These are phyloP conservation scores for Patiria miniata DNA, from an alignment of 35 echinoderm and acorn worm genomes.

Conservation along the genomic window DNA sequence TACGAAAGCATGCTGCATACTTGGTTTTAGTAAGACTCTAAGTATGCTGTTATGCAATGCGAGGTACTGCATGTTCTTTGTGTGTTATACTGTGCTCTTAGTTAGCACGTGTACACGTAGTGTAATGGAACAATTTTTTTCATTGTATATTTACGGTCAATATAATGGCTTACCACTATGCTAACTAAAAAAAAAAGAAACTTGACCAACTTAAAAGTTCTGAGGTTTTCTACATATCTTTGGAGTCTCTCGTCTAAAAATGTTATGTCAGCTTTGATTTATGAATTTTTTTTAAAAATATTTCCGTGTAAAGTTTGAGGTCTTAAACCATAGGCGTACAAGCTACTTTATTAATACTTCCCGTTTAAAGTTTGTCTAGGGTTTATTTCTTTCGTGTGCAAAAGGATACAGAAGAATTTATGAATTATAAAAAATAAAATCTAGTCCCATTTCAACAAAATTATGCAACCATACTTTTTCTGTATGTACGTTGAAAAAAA, in stretches of 20 bases:
- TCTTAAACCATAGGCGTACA: neutral
- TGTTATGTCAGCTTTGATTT: neutral
- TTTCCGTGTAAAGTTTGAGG: neutral
- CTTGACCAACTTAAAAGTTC: constrained; percentile 7
- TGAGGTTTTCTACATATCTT: constrained; percentile 17
- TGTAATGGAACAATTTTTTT: constrained; percentile 15
- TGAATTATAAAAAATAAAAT: neutral
- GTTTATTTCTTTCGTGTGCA: neutral
- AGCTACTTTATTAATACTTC: too few species aligned
- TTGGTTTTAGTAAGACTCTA: neutral
- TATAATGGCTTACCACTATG: constrained; percentile 19
- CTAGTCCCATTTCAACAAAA: neutral
- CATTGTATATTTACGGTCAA: constrained; percentile 26
- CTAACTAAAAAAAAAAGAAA: neutral
- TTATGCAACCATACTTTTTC: constrained; percentile 22
- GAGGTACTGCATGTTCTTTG: neutral
- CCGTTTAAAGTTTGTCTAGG: neutral
- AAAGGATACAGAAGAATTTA: neutral
- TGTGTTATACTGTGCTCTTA: constrained; percentile 12
- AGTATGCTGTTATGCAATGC: neutral
- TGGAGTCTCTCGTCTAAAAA: neutral
- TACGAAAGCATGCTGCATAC: too few species aligned
- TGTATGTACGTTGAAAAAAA: constrained; percentile 11
- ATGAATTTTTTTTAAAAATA: neutral
- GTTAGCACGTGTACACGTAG: neutral